Percentiles rank a stretch among this genome's conserved stretches.
Conservation (phyloP, 1,140 invertebrate species). For the Andricus grossulariae region DNA sequence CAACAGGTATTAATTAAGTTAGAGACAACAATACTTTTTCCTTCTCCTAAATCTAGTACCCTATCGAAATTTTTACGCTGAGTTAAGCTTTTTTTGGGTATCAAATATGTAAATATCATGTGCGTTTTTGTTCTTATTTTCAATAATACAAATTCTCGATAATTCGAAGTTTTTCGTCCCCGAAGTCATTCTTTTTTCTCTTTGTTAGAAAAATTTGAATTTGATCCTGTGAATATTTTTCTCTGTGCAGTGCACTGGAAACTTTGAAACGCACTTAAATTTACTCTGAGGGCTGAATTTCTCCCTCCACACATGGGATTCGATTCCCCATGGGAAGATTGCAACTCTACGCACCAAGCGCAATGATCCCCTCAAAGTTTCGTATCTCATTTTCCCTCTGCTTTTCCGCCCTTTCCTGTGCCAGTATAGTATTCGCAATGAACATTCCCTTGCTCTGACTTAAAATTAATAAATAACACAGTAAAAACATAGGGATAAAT, state of each 20-base stretch:
- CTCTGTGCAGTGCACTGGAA: neutral
- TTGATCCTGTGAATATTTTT: neutral
- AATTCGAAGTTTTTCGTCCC: too few species aligned
- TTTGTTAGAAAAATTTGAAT: conserved; percentile 5
- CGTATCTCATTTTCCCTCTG: neutral
- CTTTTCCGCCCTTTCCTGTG: neutral
- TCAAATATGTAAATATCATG: too few species aligned
- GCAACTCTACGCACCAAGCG: conserved; percentile 3
- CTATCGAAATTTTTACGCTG: too few species aligned
- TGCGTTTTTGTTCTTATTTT: too few species aligned
- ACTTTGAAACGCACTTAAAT: conserved; percentile 6
- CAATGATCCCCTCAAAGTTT: conserved; percentile 19
- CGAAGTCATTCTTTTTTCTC: neutral
- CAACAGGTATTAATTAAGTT: too few species aligned
- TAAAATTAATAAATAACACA: neutral
- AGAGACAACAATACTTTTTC: too few species aligned
- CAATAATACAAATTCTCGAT: too few species aligned
- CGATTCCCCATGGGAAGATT: conserved; percentile 12
- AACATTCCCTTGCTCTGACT: neutral
- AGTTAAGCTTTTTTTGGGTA: too few species aligned
- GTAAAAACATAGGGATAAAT: too few species aligned
- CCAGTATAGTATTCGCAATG: neutral
- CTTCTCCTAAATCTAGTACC: too few species aligned
- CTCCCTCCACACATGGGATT: conserved; percentile 1
- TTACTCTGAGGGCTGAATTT: neutral